Conservation (phyloP, 2,113 vertebrate species). For the Fulica atra region DNA sequence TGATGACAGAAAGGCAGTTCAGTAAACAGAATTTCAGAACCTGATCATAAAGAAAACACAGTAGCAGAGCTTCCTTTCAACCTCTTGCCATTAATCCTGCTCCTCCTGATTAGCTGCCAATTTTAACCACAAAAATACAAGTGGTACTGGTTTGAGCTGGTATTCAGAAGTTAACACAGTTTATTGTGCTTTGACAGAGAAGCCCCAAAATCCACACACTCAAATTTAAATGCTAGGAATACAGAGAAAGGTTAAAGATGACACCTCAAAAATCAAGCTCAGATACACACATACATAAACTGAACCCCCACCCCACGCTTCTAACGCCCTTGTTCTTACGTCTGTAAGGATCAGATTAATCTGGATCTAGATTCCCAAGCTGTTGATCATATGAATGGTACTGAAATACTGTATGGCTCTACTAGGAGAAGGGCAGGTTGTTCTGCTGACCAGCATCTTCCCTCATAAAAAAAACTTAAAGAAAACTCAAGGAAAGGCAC, state of each 20-base stretch:
- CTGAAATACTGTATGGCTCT: neutral
- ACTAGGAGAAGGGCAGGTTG: rapidly evolving
- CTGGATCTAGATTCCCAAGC: neutral
- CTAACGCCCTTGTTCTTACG: neutral
- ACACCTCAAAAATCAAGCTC: neutral
- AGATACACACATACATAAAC: neutral
- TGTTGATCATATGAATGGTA: neutral
- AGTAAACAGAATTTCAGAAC: neutral
- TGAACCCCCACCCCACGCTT: neutral
- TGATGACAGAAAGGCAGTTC: neutral
- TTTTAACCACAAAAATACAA: neutral
- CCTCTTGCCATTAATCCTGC: neutral
- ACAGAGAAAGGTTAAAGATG: neutral
- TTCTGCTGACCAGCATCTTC: neutral
- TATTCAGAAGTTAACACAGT: neutral
- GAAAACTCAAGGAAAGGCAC: neutral
- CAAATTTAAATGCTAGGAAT: neutral
- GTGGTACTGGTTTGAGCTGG: neutral
- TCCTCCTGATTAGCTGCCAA: neutral
- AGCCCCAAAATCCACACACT: neutral
- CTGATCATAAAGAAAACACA: neutral
- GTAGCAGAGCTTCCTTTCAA: neutral
- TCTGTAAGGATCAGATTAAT: neutral
- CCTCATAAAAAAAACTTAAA: neutral
- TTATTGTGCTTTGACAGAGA: neutral